Base-by-base conservation (phyloP, 2,888 invertebrate genomes). In the Syritta pipiens region DNA sequence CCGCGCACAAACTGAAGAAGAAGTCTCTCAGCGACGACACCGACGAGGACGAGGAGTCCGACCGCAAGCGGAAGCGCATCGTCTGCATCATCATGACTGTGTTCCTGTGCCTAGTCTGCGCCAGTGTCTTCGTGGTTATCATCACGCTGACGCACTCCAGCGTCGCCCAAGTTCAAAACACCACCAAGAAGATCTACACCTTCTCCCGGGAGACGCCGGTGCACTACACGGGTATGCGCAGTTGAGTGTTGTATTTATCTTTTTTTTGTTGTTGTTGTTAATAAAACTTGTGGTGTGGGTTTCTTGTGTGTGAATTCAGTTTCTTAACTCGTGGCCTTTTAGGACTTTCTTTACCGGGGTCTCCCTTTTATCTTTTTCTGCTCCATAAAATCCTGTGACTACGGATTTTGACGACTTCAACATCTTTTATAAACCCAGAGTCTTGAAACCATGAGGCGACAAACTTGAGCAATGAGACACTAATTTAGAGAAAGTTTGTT, bases 81-180 rank as follows among this genome's bases (percentile, higher is more conserved):
- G 93, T 93, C 53, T 93, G 92, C 84, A 91, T 93, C 84, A 92
- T 94, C 72, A 91, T 94, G 82, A 93, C 92, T 28, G 93, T 93
- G 28, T 94, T 94, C 89, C 89, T 93, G 88, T 93, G 94, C 87
- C 90, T 95, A 84, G 91, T 93, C 83, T 90, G 93, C 84, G 92
- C 94, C 72, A 93, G 94, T 84, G 92, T 94, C 81, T 91, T 94
- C 85, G 93, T 93, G 84, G 94, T 95, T 86, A 92, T 95, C 86
- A 92, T 95, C 84, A 94, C 95, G 63, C 91, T 95, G 86, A 94
- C 93, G 46, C 93, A 93, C 89, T 91, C 93, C 89, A 91, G 92
- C 83, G 92, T 92, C 84, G 90, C 91, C 75, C 91, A 90, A 85
- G 91, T 91, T 77, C 91, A 92, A 87, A 91, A 91, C 86, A 92